Base-by-base conservation (phyloP, 2,888 invertebrate genomes). In the Hirtodrosophila trivittata region DNA sequence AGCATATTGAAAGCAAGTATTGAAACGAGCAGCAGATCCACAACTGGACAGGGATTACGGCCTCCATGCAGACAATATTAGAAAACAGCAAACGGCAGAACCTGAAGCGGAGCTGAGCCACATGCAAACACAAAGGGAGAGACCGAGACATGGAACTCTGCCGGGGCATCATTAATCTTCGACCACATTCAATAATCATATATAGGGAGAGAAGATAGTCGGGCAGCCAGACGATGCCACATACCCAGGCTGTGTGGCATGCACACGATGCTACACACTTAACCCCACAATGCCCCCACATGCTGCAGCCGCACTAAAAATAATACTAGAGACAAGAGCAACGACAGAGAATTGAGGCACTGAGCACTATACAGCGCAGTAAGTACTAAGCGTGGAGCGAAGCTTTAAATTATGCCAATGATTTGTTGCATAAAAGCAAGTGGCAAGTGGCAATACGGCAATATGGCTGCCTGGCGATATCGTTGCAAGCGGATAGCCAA, bases 131-230 rank as follows among this genome's bases (percentile, higher is more conserved):
- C 10, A 49, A 10, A 13, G 18, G 35, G 26, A 28, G 43, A 56
- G 43, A 37, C 38, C 37, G 49, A 68, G 58, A 60, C 62, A 67
- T 5, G 5, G 18, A 21, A 30, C n/a, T 26, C 25, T n/a, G 35
- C 43, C 54, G 63, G 37, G 54, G 67, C 65, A 73, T 75, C 84
- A 86, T 86, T 87, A 86, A 87, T 87, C 86, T 87, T 84, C 82
- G 74, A 86, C 86, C 87, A 65, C 87, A 86, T 81, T 86, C 86
- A 87, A 86, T 87, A 86, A 86, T 86, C 86, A 84, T 78, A 66
- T 70, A 75, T 72, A 47, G 73, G 42, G 54, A 58, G 56, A 38
- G 18, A 51, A 72, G 67, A 66, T 72, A 70, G 63, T 10, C 37
- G 28, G 52, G 72, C 64, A 47, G 41, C 54, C 74, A 75, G 58